These are phyloP conservation scores for Ranitomeya imitator DNA, from an alignment of 2,113 vertebrate species.

Conservation along the genomic window DNA sequence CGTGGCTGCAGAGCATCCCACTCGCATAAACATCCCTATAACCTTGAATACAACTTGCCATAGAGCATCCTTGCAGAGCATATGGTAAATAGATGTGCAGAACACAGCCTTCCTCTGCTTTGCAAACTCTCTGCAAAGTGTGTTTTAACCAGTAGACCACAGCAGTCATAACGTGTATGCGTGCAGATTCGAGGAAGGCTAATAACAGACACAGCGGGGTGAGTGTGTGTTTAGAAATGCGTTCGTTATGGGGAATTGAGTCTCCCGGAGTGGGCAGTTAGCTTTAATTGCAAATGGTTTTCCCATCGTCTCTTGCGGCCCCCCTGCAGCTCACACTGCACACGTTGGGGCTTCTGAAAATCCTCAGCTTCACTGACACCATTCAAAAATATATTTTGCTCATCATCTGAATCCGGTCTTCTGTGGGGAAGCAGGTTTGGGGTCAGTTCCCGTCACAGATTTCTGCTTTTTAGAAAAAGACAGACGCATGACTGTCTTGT, in stretches of 20 bases:
- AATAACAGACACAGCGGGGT: slow-evolving; percentile 55
- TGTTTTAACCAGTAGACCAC: slow-evolving; percentile 46
- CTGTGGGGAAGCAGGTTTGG: slow-evolving; percentile 16
- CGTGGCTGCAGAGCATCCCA: slow-evolving; percentile 47
- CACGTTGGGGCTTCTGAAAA: slow-evolving; percentile 50
- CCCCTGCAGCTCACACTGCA: slow-evolving; percentile 44
- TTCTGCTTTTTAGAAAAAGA: slow-evolving; percentile 6
- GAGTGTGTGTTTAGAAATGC: slow-evolving; percentile 59
- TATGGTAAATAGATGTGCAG: slow-evolving; percentile 32
- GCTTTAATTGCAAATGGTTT: slow-evolving; percentile 58
- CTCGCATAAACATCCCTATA: neutral
- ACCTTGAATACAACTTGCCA: slow-evolving; percentile 30
- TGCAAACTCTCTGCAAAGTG: slow-evolving; percentile 45
- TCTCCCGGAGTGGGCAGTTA: slow-evolving; percentile 58
- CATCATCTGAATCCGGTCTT: slow-evolving; percentile 42
- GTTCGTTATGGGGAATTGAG: slow-evolving; percentile 59
- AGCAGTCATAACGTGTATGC: slow-evolving; percentile 45
- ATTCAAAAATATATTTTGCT: slow-evolving; percentile 45
- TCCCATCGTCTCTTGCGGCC: slow-evolving; percentile 53
- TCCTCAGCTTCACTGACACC: slow-evolving; percentile 36
- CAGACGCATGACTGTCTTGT: neutral
- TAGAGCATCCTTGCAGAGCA: slow-evolving; percentile 28
- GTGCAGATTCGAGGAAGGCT: slow-evolving; percentile 46
- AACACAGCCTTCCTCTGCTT: slow-evolving; percentile 17
- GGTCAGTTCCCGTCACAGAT: slow-evolving; percentile 14